These are phyloP conservation scores for Elmis aenea DNA, from an alignment of 2,888 invertebrate species.

Conservation along the genomic window DNA sequence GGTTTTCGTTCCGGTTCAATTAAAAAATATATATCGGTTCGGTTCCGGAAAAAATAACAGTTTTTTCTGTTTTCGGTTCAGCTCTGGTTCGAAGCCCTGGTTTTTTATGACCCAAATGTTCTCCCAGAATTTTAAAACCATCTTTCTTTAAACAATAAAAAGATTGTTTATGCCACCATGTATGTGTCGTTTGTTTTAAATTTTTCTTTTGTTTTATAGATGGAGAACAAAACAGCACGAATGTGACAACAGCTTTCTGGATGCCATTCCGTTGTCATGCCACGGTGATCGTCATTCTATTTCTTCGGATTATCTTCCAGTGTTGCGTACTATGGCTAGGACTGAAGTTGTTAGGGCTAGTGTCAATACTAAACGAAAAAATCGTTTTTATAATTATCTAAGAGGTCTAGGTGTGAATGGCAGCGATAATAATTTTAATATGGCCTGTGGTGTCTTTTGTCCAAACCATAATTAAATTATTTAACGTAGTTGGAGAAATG, in stretches of 20 bases:
- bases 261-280: slow-evolving; percentile 48
- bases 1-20: too few relatives aligned
- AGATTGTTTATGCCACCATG: not conserved
- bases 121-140: too few relatives aligned
- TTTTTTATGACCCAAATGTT: too few relatives aligned
- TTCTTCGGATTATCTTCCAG: slow-evolving; percentile 65
- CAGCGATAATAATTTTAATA: too few relatives aligned
- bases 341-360: slow-evolving; percentile 61
- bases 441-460: too few relatives aligned
- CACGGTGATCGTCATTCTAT: slow-evolving; percentile 53
- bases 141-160: too few relatives aligned
- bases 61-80: too few relatives aligned
- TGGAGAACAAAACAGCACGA: slow-evolving; percentile 43
- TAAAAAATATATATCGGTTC: not conserved
- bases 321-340: slow-evolving; percentile 64
- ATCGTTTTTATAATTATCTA: slow-evolving; percentile 74
- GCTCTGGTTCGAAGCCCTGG: too few relatives aligned
- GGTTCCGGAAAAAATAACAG: too few relatives aligned
- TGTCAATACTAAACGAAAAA: slow-evolving; percentile 59
- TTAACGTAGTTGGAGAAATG: too few relatives aligned
- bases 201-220: slow-evolving; percentile 43
- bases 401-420: too few relatives aligned
- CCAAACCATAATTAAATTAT: too few relatives aligned
- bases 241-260: slow-evolving; percentile 48
- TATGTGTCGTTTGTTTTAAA: not conserved